A percentile compares a stretch with the other conserved stretches of the same genome.
Conservation (phyloP, 2,888 invertebrate genomes). For the Miltochrista miniata region DNA sequence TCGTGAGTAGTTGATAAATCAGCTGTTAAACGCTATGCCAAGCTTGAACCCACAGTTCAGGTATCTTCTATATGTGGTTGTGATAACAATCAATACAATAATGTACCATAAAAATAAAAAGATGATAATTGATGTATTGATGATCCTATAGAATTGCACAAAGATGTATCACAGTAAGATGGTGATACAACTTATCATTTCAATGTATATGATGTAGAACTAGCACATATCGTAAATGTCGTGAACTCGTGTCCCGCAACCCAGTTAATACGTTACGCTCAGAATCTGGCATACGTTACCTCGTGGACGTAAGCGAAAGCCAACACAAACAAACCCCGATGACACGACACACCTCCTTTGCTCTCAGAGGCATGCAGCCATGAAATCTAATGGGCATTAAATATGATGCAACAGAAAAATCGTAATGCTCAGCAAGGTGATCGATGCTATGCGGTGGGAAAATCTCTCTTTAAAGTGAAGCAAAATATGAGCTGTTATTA, state of each 20-base stretch:
- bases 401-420: constrained; percentile 1
- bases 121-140: too few relatives aligned
- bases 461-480: too few relatives aligned
- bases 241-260: constrained; percentile 23
- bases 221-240: constrained; percentile 1
- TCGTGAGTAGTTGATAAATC: constrained; percentile 31
- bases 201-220: constrained; percentile 10
- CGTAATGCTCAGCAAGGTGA: background rate
- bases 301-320: constrained; percentile 38
- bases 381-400: background rate
- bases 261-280: constrained; percentile 30
- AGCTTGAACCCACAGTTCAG: constrained; percentile 11
- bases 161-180: too few relatives aligned
- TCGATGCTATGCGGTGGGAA: too few relatives aligned
- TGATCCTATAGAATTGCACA: too few relatives aligned
- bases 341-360: constrained; percentile 31
- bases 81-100: too few relatives aligned
- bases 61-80: too few relatives aligned
- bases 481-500: too few relatives aligned
- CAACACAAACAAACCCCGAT: constrained; percentile 52
- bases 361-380: background rate
- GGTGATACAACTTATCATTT: too few relatives aligned
- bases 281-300: constrained; percentile 43
- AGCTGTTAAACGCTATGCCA: constrained; percentile 24
- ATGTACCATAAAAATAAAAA: too few relatives aligned